Percentiles rank a stretch among this genome's conserved stretches.
Conservation (phyloP, 2,888 invertebrate genomes). For the Drosophila fungiperda region DNA sequence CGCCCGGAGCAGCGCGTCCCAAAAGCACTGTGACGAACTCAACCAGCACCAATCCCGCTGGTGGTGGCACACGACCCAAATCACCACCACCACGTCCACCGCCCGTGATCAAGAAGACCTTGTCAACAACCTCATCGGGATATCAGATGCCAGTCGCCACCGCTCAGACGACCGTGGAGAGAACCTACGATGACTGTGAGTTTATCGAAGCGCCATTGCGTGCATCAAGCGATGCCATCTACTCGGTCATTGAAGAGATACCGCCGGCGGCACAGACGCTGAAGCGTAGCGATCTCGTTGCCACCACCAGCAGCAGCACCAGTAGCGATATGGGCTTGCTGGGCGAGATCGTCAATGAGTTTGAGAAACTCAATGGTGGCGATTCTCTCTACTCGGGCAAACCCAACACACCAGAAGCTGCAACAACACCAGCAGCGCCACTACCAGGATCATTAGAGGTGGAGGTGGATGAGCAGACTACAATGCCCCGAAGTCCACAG, state of each 20-base stretch:
- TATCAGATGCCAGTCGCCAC: slow-evolving; percentile 87
- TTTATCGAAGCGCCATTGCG: slow-evolving; percentile 86
- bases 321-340: slow-evolving; percentile 89
- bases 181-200: slow-evolving; percentile 93
- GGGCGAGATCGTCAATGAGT: slow-evolving; percentile 94
- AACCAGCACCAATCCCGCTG: background rate
- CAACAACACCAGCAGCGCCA: slow-evolving; percentile 78
- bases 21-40: slow-evolving; percentile 87
- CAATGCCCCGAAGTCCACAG: slow-evolving; percentile 86
- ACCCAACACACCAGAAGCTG: slow-evolving; percentile 85
- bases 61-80: slow-evolving; percentile 87
- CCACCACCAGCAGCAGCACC: slow-evolving; percentile 78
- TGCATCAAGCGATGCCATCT: slow-evolving; percentile 91
- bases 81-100: slow-evolving; percentile 90
- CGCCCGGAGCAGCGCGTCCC: slow-evolving; percentile 88
- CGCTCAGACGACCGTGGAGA: slow-evolving; percentile 77
- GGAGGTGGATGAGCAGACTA: slow-evolving; percentile 60
- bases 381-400: slow-evolving; percentile 93
- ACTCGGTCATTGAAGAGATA: slow-evolving; percentile 94
- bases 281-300: slow-evolving; percentile 83
- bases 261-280: slow-evolving; percentile 86
- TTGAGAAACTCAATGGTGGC: slow-evolving; percentile 93
- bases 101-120: slow-evolving; percentile 83
- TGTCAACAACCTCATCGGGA: slow-evolving; percentile 86
- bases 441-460: slow-evolving; percentile 85